Evolutionary conservation across 2,888 invertebrate species (phyloP).

Genomic region (Bellardia pandia): DNA sequence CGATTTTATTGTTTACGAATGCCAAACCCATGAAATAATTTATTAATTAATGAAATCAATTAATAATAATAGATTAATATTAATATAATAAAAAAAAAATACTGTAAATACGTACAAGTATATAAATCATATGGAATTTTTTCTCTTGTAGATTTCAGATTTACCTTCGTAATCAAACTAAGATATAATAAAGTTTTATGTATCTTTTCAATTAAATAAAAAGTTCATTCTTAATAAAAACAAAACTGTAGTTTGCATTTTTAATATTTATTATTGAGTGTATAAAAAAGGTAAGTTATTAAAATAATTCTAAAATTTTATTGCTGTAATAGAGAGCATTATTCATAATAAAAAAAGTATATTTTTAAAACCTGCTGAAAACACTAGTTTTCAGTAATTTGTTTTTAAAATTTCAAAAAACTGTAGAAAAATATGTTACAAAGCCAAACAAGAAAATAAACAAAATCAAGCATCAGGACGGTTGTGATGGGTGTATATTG

Average conservation of each 20-base stretch:
- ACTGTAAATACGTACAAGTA: slow-evolving; percentile 80
- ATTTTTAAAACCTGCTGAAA: too few species aligned
- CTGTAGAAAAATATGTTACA: too few species aligned
- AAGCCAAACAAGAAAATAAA: too few species aligned
- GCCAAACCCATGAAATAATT: slow-evolving; percentile 44
- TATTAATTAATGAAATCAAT: slow-evolving; percentile 27
- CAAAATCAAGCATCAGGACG: too few species aligned
- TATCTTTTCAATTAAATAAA: slow-evolving; percentile 74
- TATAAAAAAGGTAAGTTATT: slow-evolving; percentile 11
- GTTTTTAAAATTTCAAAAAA: too few species aligned
- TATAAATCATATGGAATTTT: slow-evolving; percentile 71
- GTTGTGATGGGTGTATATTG: too few species aligned
- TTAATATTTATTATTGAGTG: not conserved
- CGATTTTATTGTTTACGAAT: slow-evolving; percentile 46
- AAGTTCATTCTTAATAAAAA: slow-evolving; percentile 71
- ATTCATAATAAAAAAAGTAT: too few species aligned
- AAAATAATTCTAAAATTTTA: too few species aligned
- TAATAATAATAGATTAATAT: slow-evolving; percentile 22
- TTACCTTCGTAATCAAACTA: slow-evolving; percentile 72
- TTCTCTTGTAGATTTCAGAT: slow-evolving; percentile 72
- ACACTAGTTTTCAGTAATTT: too few species aligned
- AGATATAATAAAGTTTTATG: slow-evolving; percentile 70
- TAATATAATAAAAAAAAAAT: slow-evolving; percentile 77
- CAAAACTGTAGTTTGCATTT: not conserved
- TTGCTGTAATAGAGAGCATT: too few species aligned